Evolutionary conservation across 2,113 vertebrate species (phyloP).

Genomic region (Myotis brandtii): DNA sequence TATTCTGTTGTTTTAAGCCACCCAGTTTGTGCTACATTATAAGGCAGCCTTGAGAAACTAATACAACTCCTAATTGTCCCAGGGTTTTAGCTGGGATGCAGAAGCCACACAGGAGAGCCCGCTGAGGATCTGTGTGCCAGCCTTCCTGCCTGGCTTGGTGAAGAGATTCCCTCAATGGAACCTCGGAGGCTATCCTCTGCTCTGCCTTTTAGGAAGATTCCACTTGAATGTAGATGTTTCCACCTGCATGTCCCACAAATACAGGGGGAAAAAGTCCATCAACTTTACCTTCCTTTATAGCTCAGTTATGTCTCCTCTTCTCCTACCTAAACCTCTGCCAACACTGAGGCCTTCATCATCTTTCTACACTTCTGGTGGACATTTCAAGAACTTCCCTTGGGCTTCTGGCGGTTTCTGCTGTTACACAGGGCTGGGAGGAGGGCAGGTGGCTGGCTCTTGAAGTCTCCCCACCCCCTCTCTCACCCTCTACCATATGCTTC

Average conservation of each 20-base stretch:
- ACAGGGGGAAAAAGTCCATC: not conserved
- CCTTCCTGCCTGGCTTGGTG: not conserved
- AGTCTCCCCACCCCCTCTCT: too few species aligned
- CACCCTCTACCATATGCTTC: not conserved
- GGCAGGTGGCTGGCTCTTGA: not conserved
- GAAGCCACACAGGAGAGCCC: not conserved
- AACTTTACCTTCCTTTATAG: not conserved
- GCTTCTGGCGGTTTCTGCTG: not conserved
- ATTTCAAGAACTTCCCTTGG: not conserved
- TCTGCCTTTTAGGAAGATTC: not conserved
- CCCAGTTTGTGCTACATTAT: not conserved
- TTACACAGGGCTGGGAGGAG: too few species aligned
- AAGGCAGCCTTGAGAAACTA: not conserved
- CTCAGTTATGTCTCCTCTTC: not conserved
- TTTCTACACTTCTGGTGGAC: not conserved
- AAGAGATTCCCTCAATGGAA: not conserved
- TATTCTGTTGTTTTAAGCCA: not conserved
- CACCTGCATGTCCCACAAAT: not conserved
- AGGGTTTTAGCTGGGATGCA: not conserved
- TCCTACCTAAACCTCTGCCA: not conserved
- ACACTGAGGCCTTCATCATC: not conserved
- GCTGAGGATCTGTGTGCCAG: not conserved
- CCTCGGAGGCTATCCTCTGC: not conserved
- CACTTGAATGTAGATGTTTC: not conserved
- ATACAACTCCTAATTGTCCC: not conserved